phyloP scores from a whole-genome alignment of 2,113 vertebrate species.

The Nestor notabilis region DNA sequence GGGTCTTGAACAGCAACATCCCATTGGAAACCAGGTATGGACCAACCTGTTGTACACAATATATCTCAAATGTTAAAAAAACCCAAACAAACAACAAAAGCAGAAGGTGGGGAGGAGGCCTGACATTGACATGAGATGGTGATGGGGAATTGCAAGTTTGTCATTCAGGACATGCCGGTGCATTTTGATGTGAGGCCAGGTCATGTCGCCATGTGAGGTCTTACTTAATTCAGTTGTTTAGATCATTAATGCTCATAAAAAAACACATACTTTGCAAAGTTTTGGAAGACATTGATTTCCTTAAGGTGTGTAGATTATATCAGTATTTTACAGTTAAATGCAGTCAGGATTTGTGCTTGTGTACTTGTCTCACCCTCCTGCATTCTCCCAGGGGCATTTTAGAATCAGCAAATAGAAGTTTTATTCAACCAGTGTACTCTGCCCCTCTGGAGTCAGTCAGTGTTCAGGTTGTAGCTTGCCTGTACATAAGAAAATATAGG shows the following conservation, averaged over 20 bases:
- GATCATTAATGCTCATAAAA: background rate
- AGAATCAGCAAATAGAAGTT: background rate
- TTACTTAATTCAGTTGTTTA: background rate
- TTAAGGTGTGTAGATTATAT: background rate
- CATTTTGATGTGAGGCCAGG: background rate
- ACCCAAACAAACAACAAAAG: background rate
- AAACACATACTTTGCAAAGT: rapidly evolving
- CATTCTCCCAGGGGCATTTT: background rate
- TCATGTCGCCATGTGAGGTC: rapidly evolving
- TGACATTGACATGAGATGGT: rapidly evolving
- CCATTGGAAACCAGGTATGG: conserved; percentile 95
- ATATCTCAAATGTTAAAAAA: rapidly evolving
- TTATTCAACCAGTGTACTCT: background rate
- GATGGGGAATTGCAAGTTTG: background rate
- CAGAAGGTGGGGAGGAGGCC: too few species aligned
- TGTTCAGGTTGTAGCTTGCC: background rate
- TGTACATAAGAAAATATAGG: background rate
- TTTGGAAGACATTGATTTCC: background rate
- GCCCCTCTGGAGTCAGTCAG: background rate
- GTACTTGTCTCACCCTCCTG: background rate
- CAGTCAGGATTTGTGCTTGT: background rate
- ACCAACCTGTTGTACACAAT: background rate
- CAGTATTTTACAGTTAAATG: background rate
- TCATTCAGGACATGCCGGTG: rapidly evolving
- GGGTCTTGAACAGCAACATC: conserved; percentile 98